Evolutionary conservation across 2,113 vertebrate species (phyloP).

Genomic region (Scalopus aquaticus): DNA sequence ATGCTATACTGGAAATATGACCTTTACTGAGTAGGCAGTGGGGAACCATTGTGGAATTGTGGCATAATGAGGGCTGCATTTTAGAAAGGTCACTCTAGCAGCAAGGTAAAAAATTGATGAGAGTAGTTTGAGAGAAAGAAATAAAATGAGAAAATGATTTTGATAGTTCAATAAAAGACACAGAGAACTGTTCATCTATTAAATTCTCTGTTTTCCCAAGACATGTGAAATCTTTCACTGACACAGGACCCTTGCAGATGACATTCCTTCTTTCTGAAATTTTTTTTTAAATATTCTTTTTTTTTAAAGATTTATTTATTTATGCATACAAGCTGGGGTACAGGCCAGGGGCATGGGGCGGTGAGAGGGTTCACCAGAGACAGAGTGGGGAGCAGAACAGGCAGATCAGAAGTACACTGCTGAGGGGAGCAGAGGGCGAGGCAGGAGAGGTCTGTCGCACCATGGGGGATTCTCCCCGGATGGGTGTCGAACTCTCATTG

Average conservation of each 20-base stretch:
- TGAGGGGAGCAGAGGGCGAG: too few species aligned
- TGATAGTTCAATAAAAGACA: background rate
- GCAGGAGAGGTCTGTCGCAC: too few species aligned
- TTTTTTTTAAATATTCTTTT: too few species aligned
- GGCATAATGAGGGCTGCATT: conserved; percentile 14
- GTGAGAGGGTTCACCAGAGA: too few species aligned
- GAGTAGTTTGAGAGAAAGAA: background rate
- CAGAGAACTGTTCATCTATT: background rate
- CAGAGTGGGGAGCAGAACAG: too few species aligned
- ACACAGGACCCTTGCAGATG: background rate
- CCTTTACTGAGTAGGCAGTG: background rate
- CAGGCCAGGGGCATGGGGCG: too few species aligned
- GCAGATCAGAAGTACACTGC: too few species aligned
- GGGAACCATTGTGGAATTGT: background rate
- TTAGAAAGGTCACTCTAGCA: conserved; percentile 8
- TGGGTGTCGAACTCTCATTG: too few species aligned
- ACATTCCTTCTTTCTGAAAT: background rate
- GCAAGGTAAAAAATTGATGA: conserved; percentile 4
- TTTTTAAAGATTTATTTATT: too few species aligned
- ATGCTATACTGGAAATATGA: background rate
- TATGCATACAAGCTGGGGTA: too few species aligned
- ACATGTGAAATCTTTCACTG: background rate
- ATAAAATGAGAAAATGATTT: background rate
- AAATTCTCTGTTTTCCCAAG: background rate
- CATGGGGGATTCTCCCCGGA: too few species aligned